Base-by-base conservation (phyloP, 2,888 invertebrate species). In the Drosophila falleni region DNA sequence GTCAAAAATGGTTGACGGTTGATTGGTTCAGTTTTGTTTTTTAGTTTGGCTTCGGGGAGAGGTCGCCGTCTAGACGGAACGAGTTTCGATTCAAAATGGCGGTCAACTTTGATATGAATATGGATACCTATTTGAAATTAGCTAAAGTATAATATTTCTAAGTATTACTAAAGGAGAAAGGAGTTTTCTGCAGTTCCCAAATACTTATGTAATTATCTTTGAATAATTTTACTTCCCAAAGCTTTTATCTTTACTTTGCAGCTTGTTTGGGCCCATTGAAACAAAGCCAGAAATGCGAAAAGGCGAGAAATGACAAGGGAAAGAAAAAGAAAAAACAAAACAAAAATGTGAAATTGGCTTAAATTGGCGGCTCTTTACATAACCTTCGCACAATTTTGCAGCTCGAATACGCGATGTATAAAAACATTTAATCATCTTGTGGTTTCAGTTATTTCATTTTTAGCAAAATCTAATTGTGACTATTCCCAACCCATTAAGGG, bases 1-100 rank as follows among this genome's bases (percentile, higher is more conserved):
- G 73, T 78, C 78, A 66, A 87, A 89, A 89, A 89, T 86, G 81
- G 80, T 87, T 81, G 85, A 69, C 81, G 85, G 81, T 85, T 89
- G 89, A 89, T 89, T 87, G 89, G 89, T 53, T 85, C 73, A 74
- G 59, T 86, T 86, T 88, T 82, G 71, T 56, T 63, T 16, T 37
- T 59, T 42, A 5, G 46, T 4, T 26, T 29, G 26, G 59, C 59
- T 65, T 41, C 55, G 39, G 70, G 74, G 55, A 66, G 70, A 62
- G 56, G 62, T 33, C 41, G 44, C 13, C 46, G 79, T 71, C 80
- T 79, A 79, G 77, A 79, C 80, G 49, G 15, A 60, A 35, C 56
- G 35, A 54, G 68, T 53, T 66, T 65, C 51, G 33, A 74, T 80
- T 56, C 89, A 84, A 84, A 83, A 89, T 87, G 87, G 87, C 78